Evolutionary conservation across 2,113 vertebrate species (phyloP).

Genomic region (Ifrita kowaldi): DNA sequence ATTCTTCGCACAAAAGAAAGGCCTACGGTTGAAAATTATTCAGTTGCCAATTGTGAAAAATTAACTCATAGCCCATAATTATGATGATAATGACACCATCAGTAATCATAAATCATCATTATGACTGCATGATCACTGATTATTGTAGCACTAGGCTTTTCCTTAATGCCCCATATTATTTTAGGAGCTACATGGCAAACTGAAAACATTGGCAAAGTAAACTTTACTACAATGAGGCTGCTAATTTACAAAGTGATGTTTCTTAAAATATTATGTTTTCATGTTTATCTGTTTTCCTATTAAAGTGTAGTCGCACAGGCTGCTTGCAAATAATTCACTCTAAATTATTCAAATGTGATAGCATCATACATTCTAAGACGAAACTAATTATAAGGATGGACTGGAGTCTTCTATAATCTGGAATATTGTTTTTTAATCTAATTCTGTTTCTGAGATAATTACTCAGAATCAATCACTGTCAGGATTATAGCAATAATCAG

Average conservation of each 20-base stretch:
- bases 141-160: not conserved
- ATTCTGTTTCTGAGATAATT: slow-evolving; percentile 78
- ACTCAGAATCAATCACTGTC: slow-evolving; percentile 82
- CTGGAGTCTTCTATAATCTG: slow-evolving; percentile 62
- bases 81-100: slow-evolving; percentile 14
- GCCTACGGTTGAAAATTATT: not conserved
- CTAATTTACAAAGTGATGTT: not conserved
- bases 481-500: slow-evolving; percentile 78
- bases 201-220: slow-evolving; percentile 6
- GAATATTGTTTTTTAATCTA: slow-evolving; percentile 80
- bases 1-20: not conserved
- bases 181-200: not conserved
- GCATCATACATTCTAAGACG: slow-evolving; percentile 57
- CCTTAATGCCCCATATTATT: not conserved
- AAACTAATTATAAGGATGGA: slow-evolving; percentile 65
- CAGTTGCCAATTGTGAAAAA: slow-evolving; percentile 40
- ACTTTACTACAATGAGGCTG: not conserved
- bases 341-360: slow-evolving; percentile 68
- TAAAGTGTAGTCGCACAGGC: not conserved
- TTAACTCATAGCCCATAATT: slow-evolving; percentile 34
- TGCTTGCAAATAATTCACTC: slow-evolving; percentile 36
- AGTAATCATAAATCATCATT: slow-evolving; percentile 45
- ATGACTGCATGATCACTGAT: not conserved
- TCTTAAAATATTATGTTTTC: slow-evolving; percentile 14
- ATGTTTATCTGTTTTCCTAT: slow-evolving; percentile 43